Percentiles rank a stretch among this genome's conserved stretches.
Evolutionary conservation across 1,140 invertebrate species (phyloP).

Genomic region (Berghia stephanieae): DNA sequence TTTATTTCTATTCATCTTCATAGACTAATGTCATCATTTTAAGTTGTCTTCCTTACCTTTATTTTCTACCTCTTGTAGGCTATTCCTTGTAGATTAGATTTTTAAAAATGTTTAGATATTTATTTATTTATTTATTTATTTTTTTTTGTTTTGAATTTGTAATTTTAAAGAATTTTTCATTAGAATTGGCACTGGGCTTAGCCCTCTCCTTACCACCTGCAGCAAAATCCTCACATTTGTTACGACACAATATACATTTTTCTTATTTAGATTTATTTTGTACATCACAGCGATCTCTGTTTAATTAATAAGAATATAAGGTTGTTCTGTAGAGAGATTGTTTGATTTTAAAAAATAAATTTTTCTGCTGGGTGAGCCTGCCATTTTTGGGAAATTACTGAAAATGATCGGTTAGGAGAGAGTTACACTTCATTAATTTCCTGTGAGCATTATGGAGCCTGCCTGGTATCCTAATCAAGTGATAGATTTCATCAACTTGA

Average conservation of each 20-base stretch:
- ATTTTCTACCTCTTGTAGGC: background rate
- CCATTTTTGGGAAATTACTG: no score
- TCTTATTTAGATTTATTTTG: no score
- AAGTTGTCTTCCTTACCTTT: background rate
- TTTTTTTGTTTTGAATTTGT: background rate
- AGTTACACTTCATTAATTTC: no score
- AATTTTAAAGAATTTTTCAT: background rate
- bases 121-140: background rate
- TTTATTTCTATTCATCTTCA: background rate
- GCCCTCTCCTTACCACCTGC: background rate
- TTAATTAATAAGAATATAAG: no score
- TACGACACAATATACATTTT: no score
- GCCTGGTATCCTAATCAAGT: background rate
- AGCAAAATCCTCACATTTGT: no score
- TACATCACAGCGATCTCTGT: no score
- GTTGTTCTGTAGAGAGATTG: no score
- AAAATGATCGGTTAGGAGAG: no score
- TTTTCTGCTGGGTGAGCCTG: no score
- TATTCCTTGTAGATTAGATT: background rate
- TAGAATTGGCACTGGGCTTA: background rate
- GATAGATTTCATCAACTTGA: no score
- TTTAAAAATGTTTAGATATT: background rate
- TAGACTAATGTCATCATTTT: background rate
- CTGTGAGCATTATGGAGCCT: background rate
- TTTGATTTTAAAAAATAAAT: no score